Base-by-base conservation (phyloP, 1,140 invertebrate species). In the Papilio polyxenes region DNA sequence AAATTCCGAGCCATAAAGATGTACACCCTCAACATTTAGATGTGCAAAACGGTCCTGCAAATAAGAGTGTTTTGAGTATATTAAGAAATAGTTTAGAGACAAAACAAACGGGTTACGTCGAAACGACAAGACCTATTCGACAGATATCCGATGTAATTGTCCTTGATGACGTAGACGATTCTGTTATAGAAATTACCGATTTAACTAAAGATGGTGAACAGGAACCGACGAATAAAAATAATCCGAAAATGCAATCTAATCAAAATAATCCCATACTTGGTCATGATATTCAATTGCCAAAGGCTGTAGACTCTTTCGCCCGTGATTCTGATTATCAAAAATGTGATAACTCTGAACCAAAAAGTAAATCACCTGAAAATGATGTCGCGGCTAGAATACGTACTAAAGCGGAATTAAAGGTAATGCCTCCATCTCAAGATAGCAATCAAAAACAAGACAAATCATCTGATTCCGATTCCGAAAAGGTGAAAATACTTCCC, bases 321-420 rank as follows among this genome's bases (percentile, higher is more conserved):
- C 81, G 87, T 49, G 92, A 94, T 82, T 84, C 88, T 44, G 91
- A 92, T 81, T 89, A 89, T 85, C 88, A 89, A 56, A 89, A 83
- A 83, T 85, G 85, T 80, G 91, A 92, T 44, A 89, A 84, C 81
- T 81, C 78, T 40, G 91, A 93, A 49, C 31, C 78, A 17, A 94
- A 92, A 83, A 88, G 88, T 62, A 92, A 89, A 85, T 91, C 91
- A 15, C 91, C 92, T 7, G 90, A 93, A 89, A 91, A 88, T 83
- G 92, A 94, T 83, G 92, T 97, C 74, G 95, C 96, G 11, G 96
- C 97, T 13, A 95, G 97, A 86, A 97, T 98, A 84, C 95, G 97
- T 76, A 98, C 97, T 3, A 98, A 98, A 93, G 97, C 96, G 3
- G 97, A 98, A 93, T 91, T 97, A 23, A 98, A 98, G 93, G 97